A percentile compares a stretch with the other conserved stretches of the same genome.
Evolutionary conservation across 2,113 vertebrate species (phyloP).

Genomic region (Nyctibius bracteatus): DNA sequence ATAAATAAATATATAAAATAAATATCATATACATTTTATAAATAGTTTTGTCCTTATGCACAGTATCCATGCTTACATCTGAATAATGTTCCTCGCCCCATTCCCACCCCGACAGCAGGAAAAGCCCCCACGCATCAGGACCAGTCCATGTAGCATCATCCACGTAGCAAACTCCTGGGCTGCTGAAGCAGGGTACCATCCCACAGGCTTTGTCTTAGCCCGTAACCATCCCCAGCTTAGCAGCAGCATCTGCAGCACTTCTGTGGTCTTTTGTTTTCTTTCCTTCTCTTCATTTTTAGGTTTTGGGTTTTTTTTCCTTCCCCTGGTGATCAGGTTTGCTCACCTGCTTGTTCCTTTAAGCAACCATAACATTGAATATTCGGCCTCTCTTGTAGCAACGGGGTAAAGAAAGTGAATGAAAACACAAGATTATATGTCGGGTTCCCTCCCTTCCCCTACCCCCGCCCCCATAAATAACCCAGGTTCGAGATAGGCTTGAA

Average conservation of each 20-base stretch:
- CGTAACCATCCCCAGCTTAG: slow-evolving; percentile 13
- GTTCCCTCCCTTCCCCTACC: slow-evolving; percentile 47
- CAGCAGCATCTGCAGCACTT: slow-evolving; percentile 56
- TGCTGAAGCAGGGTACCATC: slow-evolving; percentile 51
- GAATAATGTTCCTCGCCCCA: slow-evolving; percentile 77
- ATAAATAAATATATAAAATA: slow-evolving; percentile 99
- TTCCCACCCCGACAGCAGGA: slow-evolving; percentile 63
- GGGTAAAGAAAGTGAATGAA: slow-evolving; percentile 43
- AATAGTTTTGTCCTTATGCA: slow-evolving; percentile 96
- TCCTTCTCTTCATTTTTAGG: slow-evolving; percentile 26
- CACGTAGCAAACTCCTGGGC: slow-evolving; percentile 20
- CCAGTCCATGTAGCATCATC: slow-evolving; percentile 61
- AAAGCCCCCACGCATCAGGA: slow-evolving; percentile 79
- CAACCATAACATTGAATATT: not conserved
- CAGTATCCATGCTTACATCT: slow-evolving; percentile 89
- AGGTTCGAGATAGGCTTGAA: slow-evolving; percentile 59
- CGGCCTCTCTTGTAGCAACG: slow-evolving; percentile 35
- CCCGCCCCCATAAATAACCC: slow-evolving; percentile 59
- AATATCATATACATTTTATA: slow-evolving; percentile 99
- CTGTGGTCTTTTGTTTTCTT: slow-evolving; percentile 45
- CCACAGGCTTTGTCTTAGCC: not conserved
- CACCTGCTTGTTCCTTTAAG: not conserved
- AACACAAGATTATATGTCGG: slow-evolving; percentile 48
- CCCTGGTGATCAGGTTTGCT: not conserved
- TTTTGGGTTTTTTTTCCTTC: not conserved